phyloP scores from a whole-genome alignment of 2,888 invertebrate genomes.

The Eupsilia transversa region DNA sequence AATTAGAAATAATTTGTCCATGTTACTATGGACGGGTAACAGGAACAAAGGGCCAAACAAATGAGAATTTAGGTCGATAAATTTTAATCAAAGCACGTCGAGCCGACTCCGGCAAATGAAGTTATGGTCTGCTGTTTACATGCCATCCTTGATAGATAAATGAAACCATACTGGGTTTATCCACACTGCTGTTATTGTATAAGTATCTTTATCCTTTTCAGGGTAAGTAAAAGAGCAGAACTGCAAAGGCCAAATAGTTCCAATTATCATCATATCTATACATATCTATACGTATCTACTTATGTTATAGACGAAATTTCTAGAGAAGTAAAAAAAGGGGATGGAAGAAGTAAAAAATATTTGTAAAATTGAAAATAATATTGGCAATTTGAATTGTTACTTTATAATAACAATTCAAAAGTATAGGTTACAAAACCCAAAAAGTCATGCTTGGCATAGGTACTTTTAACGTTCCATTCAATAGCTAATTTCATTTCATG shows the following conservation, averaged over 20 bases:
- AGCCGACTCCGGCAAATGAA: slow-evolving; percentile 74
- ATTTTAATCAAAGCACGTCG: slow-evolving; percentile 77
- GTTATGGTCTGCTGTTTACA: slow-evolving; percentile 74
- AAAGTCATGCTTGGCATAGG: not conserved
- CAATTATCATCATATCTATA: not conserved
- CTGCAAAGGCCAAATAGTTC: not conserved
- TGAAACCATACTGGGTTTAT: slow-evolving; percentile 44
- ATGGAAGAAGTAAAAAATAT: too few species aligned
- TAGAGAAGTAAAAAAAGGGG: too few species aligned
- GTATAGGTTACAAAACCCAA: not conserved
- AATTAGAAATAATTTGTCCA: slow-evolving; percentile 66
- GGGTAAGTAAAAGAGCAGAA: not conserved
- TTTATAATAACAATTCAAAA: too few species aligned
- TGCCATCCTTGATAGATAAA: slow-evolving; percentile 68
- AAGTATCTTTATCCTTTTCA: not conserved
- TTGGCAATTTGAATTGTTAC: too few species aligned
- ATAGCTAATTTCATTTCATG: too few species aligned
- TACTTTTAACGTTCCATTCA: not conserved
- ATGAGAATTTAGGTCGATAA: slow-evolving; percentile 80
- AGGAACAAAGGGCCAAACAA: slow-evolving; percentile 66
- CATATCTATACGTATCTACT: too few species aligned
- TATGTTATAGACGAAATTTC: not conserved
- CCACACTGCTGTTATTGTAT: slow-evolving; percentile 8
- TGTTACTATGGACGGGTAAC: slow-evolving; percentile 59
- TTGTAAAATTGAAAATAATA: too few species aligned